Evolutionary conservation across 2,888 invertebrate genomes (phyloP), one percentile per base, ranked within the genome.

Genomic region (Phalangium opilio): DNA sequence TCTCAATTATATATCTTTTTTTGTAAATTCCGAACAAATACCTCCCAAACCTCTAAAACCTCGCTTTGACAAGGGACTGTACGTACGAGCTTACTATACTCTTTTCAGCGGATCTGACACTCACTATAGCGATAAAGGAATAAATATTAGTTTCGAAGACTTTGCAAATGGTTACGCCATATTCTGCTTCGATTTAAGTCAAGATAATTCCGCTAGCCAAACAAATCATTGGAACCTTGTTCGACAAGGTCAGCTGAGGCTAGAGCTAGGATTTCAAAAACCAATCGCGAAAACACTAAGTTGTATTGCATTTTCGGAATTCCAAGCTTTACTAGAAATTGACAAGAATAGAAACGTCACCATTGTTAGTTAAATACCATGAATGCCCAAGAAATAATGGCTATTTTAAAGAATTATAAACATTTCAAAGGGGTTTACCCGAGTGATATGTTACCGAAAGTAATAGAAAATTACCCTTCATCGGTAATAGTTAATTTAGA

Each of bases 241-340:
- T 1, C 41, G 46, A 19, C 52, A 56, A 5, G 58, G 58, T 3
- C 56, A 51, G 38, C 41, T 61, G 7, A 44, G 59, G 17, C 41
- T 62, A 3, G 57, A 61, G 43, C 46, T 57, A 18, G 49, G 58
- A 0, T 61, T 60, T 47, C 40, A 41, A 12, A 15, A 51, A 10
- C 45, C 54, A 2, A 44, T 59, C 3, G 7, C 40, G 1, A 45
- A 55, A 40, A 53, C 57, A 5, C 27, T 62, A 2, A 57, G 56
- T 43, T 55, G 55, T 12, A 45, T 61, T 4, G 42, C 59, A 2
- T 60, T 60, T 43, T 55, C 57, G 0, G 61, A 61, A 46, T 61
- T 56, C 36, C 59, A 62, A 38, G 61, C 59, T 48, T 40, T 61
- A 11, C 46, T 62, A 10, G 58, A 62, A 49, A 59, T 61, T 27